Base-by-base conservation (phyloP, 2,888 invertebrate genomes). In the Cactoblastis cactorum region DNA sequence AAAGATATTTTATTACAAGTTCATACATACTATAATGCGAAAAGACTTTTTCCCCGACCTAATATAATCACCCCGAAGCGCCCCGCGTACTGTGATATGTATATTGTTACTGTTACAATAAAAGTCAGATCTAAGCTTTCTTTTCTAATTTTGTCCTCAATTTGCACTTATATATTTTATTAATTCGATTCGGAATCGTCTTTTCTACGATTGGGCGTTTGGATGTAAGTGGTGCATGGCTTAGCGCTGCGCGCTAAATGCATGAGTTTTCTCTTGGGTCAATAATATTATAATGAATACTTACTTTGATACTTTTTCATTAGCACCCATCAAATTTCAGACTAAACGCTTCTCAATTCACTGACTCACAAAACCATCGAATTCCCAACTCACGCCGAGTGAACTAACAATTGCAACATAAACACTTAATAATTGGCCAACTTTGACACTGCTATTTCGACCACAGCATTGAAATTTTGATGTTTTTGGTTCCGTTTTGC, bases 21-120 rank as follows among this genome's bases (percentile, higher is more conserved):
- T n/a, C n/a, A n/a, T n/a, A n/a, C n/a, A n/a, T n/a, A n/a, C n/a
- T n/a, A n/a, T n/a, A n/a, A n/a, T n/a, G n/a, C n/a, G n/a, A n/a
- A n/a, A n/a, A n/a, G n/a, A n/a, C n/a, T n/a, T n/a, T n/a, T n/a
- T n/a, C n/a, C n/a, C n/a, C n/a, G n/a, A n/a, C n/a, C n/a, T n/a
- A n/a, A n/a, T n/a, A n/a, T 69, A 72, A 73, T 71, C 73, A 77
- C 83, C 88, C 86, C 85, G 80, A 84, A 87, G 84, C 86, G 89
- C 88, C 87, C 87, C 88, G 88, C 88, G 89, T 87, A 86, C 88
- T 89, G 88, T 89, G 89, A 89, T 89, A 88, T 83, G 83, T 85
- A 83, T 80, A 85, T 82, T 86, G 84, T 89, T 89, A 87, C 73
- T 86, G 87, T 88, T 89, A 87, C 80, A 89, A 86, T 88, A 88